Evolutionary conservation across 1,140 invertebrate species (phyloP).

Genomic region (Heliothis subflexa): DNA sequence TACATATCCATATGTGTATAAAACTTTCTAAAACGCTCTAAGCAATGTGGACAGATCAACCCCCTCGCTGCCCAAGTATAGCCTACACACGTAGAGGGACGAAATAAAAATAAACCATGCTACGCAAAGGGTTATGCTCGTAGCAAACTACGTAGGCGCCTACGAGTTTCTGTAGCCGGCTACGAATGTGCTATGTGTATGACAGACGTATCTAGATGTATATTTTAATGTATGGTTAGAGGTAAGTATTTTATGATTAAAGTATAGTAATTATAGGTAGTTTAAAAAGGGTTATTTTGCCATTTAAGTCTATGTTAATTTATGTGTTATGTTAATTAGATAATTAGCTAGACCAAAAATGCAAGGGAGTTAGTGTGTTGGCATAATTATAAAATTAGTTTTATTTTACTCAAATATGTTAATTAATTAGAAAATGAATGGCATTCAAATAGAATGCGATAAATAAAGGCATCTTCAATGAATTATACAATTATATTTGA

Average conservation of each 20-base stretch:
- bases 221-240: background rate
- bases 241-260: background rate
- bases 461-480: too few relatives aligned
- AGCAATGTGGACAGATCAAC: background rate
- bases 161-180: conserved; percentile 23
- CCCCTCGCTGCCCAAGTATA: background rate
- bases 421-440: too few relatives aligned
- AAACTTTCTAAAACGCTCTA: conserved; percentile 21
- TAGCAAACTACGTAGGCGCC: conserved; percentile 31
- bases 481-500: background rate
- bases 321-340: too few relatives aligned
- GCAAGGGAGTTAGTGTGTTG: too few relatives aligned
- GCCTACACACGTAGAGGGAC: conserved; percentile 8
- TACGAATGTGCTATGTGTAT: conserved; percentile 12
- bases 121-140: conserved; percentile 20
- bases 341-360: too few relatives aligned
- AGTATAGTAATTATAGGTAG: background rate
- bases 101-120: conserved; percentile 33
- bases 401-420: too few relatives aligned
- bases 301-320: too few relatives aligned
- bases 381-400: too few relatives aligned
- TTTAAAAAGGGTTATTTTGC: too few relatives aligned
- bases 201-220: background rate
- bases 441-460: too few relatives aligned
- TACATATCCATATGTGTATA: background rate